These are phyloP conservation scores for Cirrhinus mrigala DNA, from an alignment of 2,797 vertebrate species.

Conservation along the genomic window DNA sequence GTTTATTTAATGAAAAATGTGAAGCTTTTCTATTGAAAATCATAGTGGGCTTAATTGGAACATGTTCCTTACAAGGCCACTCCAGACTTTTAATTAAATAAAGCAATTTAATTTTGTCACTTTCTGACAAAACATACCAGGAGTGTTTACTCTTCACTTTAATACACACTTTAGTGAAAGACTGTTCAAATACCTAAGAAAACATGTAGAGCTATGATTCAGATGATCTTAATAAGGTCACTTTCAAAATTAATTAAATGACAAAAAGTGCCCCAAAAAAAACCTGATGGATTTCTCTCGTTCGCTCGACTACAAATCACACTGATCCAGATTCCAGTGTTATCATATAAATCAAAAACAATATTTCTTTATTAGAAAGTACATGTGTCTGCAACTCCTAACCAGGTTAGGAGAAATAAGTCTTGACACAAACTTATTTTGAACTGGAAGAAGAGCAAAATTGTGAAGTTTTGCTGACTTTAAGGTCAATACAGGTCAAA, in stretches of 20 bases:
- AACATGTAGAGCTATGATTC: not conserved
- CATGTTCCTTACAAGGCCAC: not conserved
- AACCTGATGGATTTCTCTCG: not conserved
- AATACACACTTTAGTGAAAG: not conserved
- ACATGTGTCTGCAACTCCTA: not conserved
- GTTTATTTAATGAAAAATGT: not conserved
- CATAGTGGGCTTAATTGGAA: conserved; percentile 3
- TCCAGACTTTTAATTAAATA: conserved; percentile 5
- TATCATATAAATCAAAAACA: not conserved
- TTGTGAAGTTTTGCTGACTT: not conserved
- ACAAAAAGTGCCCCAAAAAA: not conserved
- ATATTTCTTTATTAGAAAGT: not conserved
- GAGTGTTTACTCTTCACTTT: not conserved
- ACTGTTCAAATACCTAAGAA: not conserved
- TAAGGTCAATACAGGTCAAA: conserved; percentile 19
- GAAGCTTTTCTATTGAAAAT: not conserved
- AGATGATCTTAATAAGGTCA: not conserved
- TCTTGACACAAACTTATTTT: not conserved
- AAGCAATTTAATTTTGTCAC: not conserved
- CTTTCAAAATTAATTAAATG: not conserved
- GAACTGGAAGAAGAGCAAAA: not conserved
- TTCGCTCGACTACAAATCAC: not conserved
- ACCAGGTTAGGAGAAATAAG: not conserved
- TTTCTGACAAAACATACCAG: not conserved
- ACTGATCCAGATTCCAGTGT: not conserved